Evolutionary conservation across 2,113 vertebrate species (phyloP).

Genomic region (Trachemys scripta): DNA sequence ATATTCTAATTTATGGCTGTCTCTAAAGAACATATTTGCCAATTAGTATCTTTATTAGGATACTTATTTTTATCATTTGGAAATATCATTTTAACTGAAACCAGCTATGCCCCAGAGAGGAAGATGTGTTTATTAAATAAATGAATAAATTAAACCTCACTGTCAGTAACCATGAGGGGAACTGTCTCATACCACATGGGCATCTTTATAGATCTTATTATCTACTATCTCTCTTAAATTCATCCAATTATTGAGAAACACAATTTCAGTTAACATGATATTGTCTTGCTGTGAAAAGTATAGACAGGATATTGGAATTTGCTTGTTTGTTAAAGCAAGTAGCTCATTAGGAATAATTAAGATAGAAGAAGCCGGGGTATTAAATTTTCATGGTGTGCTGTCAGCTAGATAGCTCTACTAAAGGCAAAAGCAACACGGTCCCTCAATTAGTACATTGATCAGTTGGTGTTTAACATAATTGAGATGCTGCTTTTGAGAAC

Average conservation of each 20-base stretch:
- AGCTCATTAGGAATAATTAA: slow-evolving; percentile 76
- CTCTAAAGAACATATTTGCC: slow-evolving; percentile 76
- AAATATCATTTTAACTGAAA: slow-evolving; percentile 76
- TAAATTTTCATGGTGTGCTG: slow-evolving; percentile 47
- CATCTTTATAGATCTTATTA: slow-evolving; percentile 15
- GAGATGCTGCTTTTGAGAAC: slow-evolving; percentile 7
- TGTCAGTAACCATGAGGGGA: background rate
- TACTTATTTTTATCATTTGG: slow-evolving; percentile 69
- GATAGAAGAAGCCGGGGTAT: slow-evolving; percentile 42
- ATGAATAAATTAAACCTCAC: slow-evolving; percentile 55
- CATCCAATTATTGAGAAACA: slow-evolving; percentile 50
- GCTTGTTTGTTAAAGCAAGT: slow-evolving; percentile 72
- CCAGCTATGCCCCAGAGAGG: slow-evolving; percentile 60
- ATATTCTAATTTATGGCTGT: slow-evolving; percentile 66
- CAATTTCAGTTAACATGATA: slow-evolving; percentile 33
- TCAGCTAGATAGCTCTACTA: background rate
- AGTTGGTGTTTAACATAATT: slow-evolving; percentile 9
- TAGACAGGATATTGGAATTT: slow-evolving; percentile 38
- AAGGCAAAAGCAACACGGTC: slow-evolving; percentile 7
- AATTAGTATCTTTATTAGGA: slow-evolving; percentile 77
- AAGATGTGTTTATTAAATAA: slow-evolving; percentile 75
- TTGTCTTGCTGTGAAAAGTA: slow-evolving; percentile 59
- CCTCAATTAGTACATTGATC: slow-evolving; percentile 38
- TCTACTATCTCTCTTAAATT: background rate
- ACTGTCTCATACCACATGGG: background rate